Conservation (phyloP, 2,113 vertebrate genomes). For the Danio rerio region DNA sequence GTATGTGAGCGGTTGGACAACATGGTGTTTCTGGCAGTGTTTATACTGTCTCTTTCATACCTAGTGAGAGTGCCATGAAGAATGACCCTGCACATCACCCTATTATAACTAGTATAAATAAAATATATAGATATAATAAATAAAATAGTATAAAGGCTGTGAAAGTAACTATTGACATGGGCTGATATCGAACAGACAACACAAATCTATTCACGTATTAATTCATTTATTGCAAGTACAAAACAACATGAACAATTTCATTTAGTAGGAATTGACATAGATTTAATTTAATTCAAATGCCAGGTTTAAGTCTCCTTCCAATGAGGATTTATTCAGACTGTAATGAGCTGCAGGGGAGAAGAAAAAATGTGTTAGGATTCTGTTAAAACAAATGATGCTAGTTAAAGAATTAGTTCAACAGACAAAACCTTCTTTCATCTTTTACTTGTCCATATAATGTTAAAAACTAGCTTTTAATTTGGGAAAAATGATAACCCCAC, state of each 20-base stretch:
- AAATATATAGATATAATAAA: too few relatives aligned
- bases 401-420: not conserved
- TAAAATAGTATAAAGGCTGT: too few relatives aligned
- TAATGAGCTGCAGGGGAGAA: conserved; percentile 36
- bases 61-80: not conserved
- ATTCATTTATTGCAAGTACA: conserved; percentile 15
- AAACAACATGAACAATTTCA: conserved; percentile 11
- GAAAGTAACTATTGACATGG: not conserved
- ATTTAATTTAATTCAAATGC: conserved; percentile 56
- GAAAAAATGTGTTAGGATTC: not conserved
- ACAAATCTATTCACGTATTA: not conserved
- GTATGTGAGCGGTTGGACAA: conserved; percentile 39
- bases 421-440: not conserved
- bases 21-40: conserved; percentile 24
- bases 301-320: conserved; percentile 64
- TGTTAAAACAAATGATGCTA: not conserved
- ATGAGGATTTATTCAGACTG: conserved; percentile 38
- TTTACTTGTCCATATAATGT: not conserved
- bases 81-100: not conserved
- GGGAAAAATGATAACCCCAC: not conserved
- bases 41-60: conserved; percentile 25
- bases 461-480: not conserved
- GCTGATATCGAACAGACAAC: not conserved
- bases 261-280: not conserved
- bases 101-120: too few relatives aligned